Evolutionary conservation across 2,888 invertebrate genomes (phyloP), one percentile per base, ranked within the genome.

Genomic region (Osmoderma eremita): DNA sequence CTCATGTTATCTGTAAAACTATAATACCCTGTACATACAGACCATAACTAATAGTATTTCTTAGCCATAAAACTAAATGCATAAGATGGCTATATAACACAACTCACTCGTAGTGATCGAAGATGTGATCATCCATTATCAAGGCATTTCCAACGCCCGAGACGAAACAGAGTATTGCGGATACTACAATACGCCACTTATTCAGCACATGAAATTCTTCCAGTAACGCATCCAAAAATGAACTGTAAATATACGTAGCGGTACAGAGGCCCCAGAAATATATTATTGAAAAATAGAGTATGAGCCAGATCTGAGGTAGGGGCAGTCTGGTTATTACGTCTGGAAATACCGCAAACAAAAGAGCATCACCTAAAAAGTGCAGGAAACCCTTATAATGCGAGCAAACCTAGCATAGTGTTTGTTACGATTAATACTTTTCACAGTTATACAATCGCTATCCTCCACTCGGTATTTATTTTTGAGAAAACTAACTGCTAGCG

Each of bases 331-430:
- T 20, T 12, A 68, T 42, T 12, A 65, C 36, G 18, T 68, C 68
- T 4, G 68, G 68, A 58, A 68, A 64, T 3, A 68, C 10, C 2
- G 65, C 68, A 13, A 65, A 68, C 18, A 65, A 41, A 10, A 68
- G 12, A 20, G n/a, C 24, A 36, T 61, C 65, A 6, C 65, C 65
- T 51, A 18, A 17, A 64, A 58, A 18, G n/a, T 38, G 17, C 15
- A 8, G 4, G 5, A 38, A 38, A 53, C 17, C n/a, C 12, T 17
- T 30, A 1, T 30, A 24, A 8, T 30, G 30, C 1, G 30, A 6
- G 6, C 30, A 30, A 5, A 24, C 5, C 5, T 24, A 4, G 5
- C 24, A 24, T 4, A 24, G 24, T 30, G 10, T 6, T 2, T 10
- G 30, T 30, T 30, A 6, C 30, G 10, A 30, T n/a, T 36, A 2